phyloP scores from a whole-genome alignment of 2,888 invertebrate genomes.

The Thalpophila matura region DNA sequence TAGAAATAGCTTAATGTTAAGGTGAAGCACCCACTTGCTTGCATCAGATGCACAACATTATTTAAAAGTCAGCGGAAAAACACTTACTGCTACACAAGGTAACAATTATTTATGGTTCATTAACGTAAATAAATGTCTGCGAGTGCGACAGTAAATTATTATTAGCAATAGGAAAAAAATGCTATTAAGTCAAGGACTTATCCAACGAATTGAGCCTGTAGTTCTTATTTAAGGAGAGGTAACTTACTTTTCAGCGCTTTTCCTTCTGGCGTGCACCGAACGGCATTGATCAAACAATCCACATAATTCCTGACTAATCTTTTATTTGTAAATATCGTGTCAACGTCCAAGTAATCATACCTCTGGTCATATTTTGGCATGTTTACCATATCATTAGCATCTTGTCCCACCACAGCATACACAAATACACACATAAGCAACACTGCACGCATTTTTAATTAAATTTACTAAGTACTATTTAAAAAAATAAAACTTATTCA shows the following conservation, averaged over 20 bases:
- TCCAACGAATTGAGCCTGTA: no score
- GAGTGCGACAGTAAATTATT: neutral
- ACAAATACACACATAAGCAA: slow-evolving; percentile 76
- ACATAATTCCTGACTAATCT: slow-evolving; percentile 93
- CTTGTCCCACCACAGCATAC: slow-evolving; percentile 76
- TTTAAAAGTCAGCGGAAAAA: neutral
- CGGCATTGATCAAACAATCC: slow-evolving; percentile 92
- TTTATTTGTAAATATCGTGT: slow-evolving; percentile 92
- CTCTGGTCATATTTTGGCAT: slow-evolving; percentile 89
- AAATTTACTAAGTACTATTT: slow-evolving; percentile 2
- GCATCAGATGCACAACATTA: slow-evolving; percentile 1
- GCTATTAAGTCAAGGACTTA: neutral
- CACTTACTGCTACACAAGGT: neutral
- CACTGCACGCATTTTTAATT: slow-evolving; percentile 78
- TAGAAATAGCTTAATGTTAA: slow-evolving; percentile 31
- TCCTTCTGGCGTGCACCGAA: slow-evolving; percentile 94
- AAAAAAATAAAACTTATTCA: slow-evolving; percentile 27
- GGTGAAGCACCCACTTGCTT: slow-evolving; percentile 20
- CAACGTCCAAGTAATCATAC: slow-evolving; percentile 93
- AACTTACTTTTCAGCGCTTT: slow-evolving; percentile 93
- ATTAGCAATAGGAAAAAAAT: no score
- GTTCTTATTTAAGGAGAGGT: no score
- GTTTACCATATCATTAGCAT: slow-evolving; percentile 75
- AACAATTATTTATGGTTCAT: neutral
- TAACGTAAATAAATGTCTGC: neutral